phyloP scores from a whole-genome alignment of 2,888 invertebrate genomes.

The Cheilosia vulpina region DNA sequence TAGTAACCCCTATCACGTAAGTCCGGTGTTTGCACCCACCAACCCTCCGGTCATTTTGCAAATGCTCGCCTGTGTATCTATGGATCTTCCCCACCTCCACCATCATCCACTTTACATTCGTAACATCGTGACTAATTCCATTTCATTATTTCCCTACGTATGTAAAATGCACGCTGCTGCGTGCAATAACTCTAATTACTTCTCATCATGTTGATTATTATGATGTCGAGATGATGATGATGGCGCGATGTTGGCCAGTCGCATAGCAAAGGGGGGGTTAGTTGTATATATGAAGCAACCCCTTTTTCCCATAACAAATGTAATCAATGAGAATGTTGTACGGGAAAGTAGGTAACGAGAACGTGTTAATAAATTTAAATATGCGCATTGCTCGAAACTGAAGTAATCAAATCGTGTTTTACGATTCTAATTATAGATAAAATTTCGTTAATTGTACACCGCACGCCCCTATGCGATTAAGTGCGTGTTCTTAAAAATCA shows the following conservation, averaged over 20 bases:
- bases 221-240: slow-evolving; percentile 13
- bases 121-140: slow-evolving; percentile 47
- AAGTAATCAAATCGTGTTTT: slow-evolving; percentile 52
- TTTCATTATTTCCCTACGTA: slow-evolving; percentile 33
- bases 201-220: slow-evolving; percentile 48
- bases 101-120: slow-evolving; percentile 21
- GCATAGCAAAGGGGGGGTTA: slow-evolving; percentile 1
- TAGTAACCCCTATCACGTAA: slow-evolving; percentile 42
- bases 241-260: neutral
- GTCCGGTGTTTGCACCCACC: slow-evolving; percentile 7
- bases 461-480: slow-evolving; percentile 1
- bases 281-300: neutral
- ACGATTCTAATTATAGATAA: slow-evolving; percentile 61
- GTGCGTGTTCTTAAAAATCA: slow-evolving; percentile 1
- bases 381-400: slow-evolving; percentile 5
- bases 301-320: slow-evolving; percentile 37
- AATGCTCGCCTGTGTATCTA: neutral
- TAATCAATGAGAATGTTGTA: slow-evolving; percentile 33
- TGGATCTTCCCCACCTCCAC: neutral
- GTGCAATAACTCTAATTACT: slow-evolving; percentile 64
- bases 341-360: neutral
- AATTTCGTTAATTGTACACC: neutral
- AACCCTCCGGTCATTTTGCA: slow-evolving; percentile 44
- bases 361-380: slow-evolving; percentile 34
- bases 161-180: slow-evolving; percentile 36